A percentile compares a stretch with the other conserved stretches of the same genome.
phyloP scores from a whole-genome alignment of 2,797 vertebrate species.

The Gallinago stenura region DNA sequence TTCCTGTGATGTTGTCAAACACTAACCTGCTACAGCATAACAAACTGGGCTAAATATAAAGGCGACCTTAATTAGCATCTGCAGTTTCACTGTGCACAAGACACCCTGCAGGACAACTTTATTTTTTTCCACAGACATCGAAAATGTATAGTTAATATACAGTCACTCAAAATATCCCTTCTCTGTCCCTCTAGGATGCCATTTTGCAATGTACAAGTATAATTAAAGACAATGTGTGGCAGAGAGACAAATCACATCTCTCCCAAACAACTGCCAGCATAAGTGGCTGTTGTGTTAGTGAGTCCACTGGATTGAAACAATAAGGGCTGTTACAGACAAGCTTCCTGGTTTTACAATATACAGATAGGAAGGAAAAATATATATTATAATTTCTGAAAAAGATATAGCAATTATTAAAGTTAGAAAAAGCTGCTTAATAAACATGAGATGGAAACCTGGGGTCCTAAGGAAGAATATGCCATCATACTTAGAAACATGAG shows the following conservation, averaged over 20 bases:
- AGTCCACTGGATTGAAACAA: neutral
- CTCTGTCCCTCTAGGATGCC: constrained; percentile 33
- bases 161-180: neutral
- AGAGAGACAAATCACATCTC: constrained; percentile 18
- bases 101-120: constrained; percentile 28
- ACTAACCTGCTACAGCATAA: constrained; percentile 35
- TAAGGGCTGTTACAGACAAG: neutral
- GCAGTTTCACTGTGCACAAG: neutral
- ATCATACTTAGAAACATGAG: neutral
- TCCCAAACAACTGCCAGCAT: neutral
- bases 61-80: constrained; percentile 13
- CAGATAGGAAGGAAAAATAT: neutral
- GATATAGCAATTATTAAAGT: neutral
- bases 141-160: neutral
- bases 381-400: neutral
- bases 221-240: constrained; percentile 37
- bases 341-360: neutral
- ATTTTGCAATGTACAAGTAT: constrained; percentile 56
- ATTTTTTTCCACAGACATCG: neutral
- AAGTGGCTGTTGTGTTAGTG: neutral
- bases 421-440: neutral
- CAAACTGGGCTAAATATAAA: constrained; percentile 4
- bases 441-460: neutral
- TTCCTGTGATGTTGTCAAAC: constrained; percentile 63
- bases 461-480: neutral